Conservation (phyloP, 2,888 invertebrate species). For the Tryphoninae sp. region DNA sequence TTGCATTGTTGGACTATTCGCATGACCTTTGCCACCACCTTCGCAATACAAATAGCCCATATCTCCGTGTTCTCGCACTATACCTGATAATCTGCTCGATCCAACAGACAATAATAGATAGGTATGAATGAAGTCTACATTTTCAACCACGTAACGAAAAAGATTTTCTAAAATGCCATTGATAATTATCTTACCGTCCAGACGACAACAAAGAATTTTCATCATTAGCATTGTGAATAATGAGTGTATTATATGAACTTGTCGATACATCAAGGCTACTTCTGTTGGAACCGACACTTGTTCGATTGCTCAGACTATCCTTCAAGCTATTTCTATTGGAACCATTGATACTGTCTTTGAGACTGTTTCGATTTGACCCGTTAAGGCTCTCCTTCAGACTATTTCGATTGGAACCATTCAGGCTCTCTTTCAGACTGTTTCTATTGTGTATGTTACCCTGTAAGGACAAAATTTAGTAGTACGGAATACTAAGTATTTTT, state of each 20-base stretch:
- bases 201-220: constrained; percentile 87
- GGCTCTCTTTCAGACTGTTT: constrained; percentile 79
- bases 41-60: constrained; percentile 79
- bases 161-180: too few species aligned
- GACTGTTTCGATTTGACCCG: constrained; percentile 79
- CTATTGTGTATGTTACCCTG: constrained; percentile 79
- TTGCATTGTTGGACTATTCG: constrained; percentile 81
- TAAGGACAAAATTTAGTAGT: neutral
- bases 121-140: constrained; percentile 16
- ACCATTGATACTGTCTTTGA: constrained; percentile 80
- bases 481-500: constrained; percentile 1
- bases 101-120: constrained; percentile 28
- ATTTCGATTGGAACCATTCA: constrained; percentile 79
- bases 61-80: constrained; percentile 79
- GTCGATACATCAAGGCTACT: constrained; percentile 89
- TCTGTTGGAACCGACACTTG: constrained; percentile 85
- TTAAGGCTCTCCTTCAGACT: constrained; percentile 79
- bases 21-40: constrained; percentile 79
- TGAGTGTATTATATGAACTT: constrained; percentile 91
- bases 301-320: constrained; percentile 85
- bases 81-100: constrained; percentile 75
- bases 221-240: constrained; percentile 89
- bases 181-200: constrained; percentile 78
- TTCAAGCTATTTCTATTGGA: constrained; percentile 82
- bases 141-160: too few species aligned